A percentile compares a stretch with the other conserved stretches of the same genome.
Conservation (phyloP, 2,797 vertebrate species). For the Pseudocheirus occidentalis region DNA sequence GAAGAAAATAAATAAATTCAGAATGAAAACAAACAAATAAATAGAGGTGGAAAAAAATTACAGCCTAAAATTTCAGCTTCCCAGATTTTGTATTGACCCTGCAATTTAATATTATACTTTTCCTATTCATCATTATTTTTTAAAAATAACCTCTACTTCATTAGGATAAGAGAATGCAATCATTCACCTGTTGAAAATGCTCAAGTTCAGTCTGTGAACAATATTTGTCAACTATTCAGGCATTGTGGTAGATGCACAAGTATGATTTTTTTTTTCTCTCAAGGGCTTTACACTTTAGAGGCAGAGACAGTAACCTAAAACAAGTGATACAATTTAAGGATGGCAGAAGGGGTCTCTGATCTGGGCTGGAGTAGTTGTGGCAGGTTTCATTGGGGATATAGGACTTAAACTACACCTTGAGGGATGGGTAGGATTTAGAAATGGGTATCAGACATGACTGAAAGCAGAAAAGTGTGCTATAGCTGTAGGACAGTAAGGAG, state of each 20-base stretch:
- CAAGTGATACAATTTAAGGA: not conserved
- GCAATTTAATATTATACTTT: not conserved
- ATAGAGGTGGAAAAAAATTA: too few relatives aligned
- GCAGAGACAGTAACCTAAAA: not conserved
- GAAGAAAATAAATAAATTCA: too few relatives aligned
- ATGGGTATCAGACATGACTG: not conserved
- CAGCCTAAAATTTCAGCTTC: slow-evolving; percentile 37
- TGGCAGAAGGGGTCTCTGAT: not conserved
- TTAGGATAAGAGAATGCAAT: slow-evolving; percentile 38
- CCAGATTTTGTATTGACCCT: slow-evolving; percentile 47
- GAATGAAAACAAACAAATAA: too few relatives aligned
- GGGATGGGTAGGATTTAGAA: not conserved
- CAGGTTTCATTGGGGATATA: not conserved
- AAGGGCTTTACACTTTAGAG: not conserved
- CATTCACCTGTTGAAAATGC: not conserved
- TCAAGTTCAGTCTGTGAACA: not conserved
- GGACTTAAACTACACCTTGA: not conserved
- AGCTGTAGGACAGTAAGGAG: not conserved
- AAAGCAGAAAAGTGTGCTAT: not conserved
- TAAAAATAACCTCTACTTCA: slow-evolving; percentile 23
- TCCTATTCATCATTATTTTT: slow-evolving; percentile 12
- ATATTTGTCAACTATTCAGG: not conserved
- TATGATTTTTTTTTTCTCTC: not conserved
- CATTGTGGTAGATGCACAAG: not conserved
- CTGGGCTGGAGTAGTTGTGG: not conserved